phyloP scores from a whole-genome alignment of 2,113 vertebrate genomes.

The Grantiella picta region DNA sequence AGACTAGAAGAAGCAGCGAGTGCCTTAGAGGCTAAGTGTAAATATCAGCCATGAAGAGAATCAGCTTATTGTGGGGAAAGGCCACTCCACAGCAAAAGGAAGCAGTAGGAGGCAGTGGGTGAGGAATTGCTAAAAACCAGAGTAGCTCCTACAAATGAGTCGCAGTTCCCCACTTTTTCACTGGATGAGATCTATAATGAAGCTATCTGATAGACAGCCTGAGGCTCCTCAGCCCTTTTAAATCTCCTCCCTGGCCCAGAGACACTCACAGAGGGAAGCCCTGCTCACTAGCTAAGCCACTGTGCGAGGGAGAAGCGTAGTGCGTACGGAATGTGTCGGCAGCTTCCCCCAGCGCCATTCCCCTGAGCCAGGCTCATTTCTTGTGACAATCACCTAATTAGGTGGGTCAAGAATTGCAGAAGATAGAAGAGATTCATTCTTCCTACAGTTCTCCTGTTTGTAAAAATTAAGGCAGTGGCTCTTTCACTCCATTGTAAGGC shows the following conservation, averaged over 20 bases:
- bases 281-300: background rate
- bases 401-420: constrained; percentile 34
- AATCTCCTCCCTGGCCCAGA: background rate
- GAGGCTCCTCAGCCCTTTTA: background rate
- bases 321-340: accelerated
- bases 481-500: background rate
- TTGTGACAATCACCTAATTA: constrained; percentile 16
- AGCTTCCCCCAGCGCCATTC: background rate
- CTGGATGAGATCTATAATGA: background rate
- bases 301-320: background rate
- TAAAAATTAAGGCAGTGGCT: constrained; percentile 3
- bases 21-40: background rate
- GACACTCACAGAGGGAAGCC: background rate
- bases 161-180: background rate
- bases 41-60: background rate
- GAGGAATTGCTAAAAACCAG: background rate
- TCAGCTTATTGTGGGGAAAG: constrained; percentile 6
- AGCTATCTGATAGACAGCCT: background rate
- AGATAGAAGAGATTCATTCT: constrained; percentile 8
- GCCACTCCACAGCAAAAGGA: background rate
- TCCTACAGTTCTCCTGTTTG: background rate
- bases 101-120: background rate
- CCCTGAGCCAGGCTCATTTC: constrained; percentile 35
- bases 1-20: background rate
- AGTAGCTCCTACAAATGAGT: background rate